Conservation (phyloP, 2,797 vertebrate species). For the Tokudaia tokunoshimensis region DNA sequence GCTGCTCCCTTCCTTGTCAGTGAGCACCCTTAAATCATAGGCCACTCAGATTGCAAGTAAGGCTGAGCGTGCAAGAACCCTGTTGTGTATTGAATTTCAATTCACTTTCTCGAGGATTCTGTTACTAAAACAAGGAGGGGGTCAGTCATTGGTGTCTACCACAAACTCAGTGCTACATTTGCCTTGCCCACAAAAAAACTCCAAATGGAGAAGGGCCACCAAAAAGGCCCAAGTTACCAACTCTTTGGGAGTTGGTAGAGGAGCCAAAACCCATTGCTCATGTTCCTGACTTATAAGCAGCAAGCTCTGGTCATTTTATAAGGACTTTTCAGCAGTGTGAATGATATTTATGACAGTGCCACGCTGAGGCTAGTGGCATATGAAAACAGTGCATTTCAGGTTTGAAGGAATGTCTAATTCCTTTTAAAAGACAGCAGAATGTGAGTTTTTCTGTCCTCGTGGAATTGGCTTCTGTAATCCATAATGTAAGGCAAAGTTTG, state of each 20-base stretch:
- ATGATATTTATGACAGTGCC: background rate
- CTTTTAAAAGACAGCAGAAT: background rate
- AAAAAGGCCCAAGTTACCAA: background rate
- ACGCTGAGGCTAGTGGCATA: background rate
- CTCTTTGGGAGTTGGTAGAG: background rate
- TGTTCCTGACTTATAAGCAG: background rate
- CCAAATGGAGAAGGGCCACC: background rate
- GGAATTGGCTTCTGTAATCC: background rate
- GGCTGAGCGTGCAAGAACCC: background rate
- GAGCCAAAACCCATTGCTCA: background rate
- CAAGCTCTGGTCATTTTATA: background rate
- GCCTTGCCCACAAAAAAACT: background rate
- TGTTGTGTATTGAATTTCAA: background rate
- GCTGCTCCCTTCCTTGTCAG: background rate
- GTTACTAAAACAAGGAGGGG: background rate
- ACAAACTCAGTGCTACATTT: background rate
- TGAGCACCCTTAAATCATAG: background rate
- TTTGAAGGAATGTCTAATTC: background rate
- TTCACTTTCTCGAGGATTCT: background rate
- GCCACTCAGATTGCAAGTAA: background rate
- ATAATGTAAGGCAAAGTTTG: background rate
- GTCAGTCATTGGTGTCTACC: background rate
- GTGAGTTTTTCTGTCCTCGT: background rate
- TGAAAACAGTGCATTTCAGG: background rate
- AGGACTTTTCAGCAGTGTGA: background rate